phyloP scores from a whole-genome alignment of 2,888 invertebrate species.

The Stomorhina lunata region DNA sequence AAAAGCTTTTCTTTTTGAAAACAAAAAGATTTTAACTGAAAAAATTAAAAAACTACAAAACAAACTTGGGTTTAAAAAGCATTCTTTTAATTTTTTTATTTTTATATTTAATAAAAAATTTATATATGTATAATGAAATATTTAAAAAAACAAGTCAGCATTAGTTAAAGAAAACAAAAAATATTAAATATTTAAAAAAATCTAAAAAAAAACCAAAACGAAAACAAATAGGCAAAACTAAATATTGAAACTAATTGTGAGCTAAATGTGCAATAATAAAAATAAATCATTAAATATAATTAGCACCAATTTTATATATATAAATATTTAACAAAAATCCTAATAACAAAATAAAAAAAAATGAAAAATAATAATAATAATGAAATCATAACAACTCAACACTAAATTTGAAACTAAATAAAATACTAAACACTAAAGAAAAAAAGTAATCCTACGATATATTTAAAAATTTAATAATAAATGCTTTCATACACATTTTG shows the following conservation, averaged over 20 bases:
- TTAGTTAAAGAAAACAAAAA: constrained; percentile 50
- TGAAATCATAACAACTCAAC: constrained; percentile 11
- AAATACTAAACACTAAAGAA: constrained; percentile 10
- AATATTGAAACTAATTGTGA: constrained; percentile 66
- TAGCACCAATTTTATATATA: constrained; percentile 65
- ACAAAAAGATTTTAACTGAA: background rate
- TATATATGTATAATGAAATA: constrained; percentile 27
- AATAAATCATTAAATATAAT: constrained; percentile 64
- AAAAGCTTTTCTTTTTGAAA: constrained; percentile 53
- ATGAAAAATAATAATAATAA: background rate
- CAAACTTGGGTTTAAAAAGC: constrained; percentile 60
- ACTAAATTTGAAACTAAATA: constrained; percentile 11
- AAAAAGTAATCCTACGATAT: background rate
- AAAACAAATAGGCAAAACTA: constrained; percentile 53
- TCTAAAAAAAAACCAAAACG: constrained; percentile 19
- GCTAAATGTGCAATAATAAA: constrained; percentile 67
- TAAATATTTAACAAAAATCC: constrained; percentile 14
- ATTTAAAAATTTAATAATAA: constrained; percentile 10
- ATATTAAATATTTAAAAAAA: constrained; percentile 37
- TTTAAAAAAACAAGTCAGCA: constrained; percentile 57
- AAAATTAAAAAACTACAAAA: constrained; percentile 4
- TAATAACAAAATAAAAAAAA: constrained; percentile 26
- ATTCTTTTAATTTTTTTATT: constrained; percentile 37
- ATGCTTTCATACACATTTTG: constrained; percentile 46
- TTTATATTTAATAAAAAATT: constrained; percentile 12